Base-by-base conservation (phyloP, 2,797 vertebrate species). In the Kryptopterus vitreolus region DNA sequence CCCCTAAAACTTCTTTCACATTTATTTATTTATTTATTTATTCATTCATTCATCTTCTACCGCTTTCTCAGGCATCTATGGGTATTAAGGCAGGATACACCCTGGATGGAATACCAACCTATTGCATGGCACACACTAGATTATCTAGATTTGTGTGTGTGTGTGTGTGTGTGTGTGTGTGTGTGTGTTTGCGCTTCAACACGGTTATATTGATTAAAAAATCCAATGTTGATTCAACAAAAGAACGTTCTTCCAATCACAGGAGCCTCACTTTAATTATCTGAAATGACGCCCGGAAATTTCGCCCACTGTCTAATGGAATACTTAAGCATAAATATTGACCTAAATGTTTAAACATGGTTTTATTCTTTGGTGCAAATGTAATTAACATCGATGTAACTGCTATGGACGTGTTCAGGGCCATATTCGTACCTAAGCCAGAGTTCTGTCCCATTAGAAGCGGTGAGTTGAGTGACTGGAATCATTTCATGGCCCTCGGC, bases 401-500 rank as follows among this genome's bases (percentile, higher is more conserved):
- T 29, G 24, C 35, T 33, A 43, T 59, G 1, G 13, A 12, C 9
- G 5, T 71, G 26, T 71, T n/a, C 20, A n/a, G 24, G 20, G 46
- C 5, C 8, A 9, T 11, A 16, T 22, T 66, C 46, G 18, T 52
- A 69, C 29, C 29, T 43, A 48, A 77, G 66, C 46, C 74, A 55
- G 38, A 22, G 62, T 12, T 8, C 16, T 46, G 2, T 59, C 43
- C 62, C 53, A 68, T 75, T 59, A 81, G 71, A 15, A 48, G 61
- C 31, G 62, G 68, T 74, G 59, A 80, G 79, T 73, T 73, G 16
- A 35, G 13, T 52, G 62, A 70, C 59, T 52, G 52, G 58, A 76
- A 53, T 81, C 53, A 62, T 81, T 77, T 81, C 77, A 81, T 53
- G 57, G 74, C 33, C 65, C 12, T 65, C 38, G 68, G 29, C 33